These are phyloP conservation scores for Python bivittatus DNA, from an alignment of 2,113 vertebrate genomes.

Conservation along the genomic window DNA sequence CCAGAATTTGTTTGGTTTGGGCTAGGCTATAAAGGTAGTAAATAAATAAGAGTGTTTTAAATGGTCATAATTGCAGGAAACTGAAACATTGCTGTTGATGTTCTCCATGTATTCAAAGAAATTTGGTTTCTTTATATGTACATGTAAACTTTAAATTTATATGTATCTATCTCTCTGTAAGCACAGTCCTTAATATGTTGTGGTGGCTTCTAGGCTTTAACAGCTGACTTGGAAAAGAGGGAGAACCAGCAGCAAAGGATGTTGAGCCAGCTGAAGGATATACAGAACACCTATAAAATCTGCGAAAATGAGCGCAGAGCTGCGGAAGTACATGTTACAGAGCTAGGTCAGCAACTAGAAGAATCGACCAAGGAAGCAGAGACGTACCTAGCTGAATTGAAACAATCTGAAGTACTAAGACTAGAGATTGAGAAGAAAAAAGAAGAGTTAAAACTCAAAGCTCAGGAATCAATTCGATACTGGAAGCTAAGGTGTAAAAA, in stretches of 20 bases:
- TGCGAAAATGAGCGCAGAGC: constrained; percentile 71
- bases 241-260: constrained; percentile 87
- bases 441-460: constrained; percentile 85
- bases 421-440: constrained; percentile 79
- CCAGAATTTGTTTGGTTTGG: not conserved
- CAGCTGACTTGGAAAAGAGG: constrained; percentile 78
- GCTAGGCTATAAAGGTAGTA: not conserved
- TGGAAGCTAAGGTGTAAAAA: constrained; percentile 90
- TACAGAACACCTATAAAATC: constrained; percentile 79
- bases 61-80: not conserved
- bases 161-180: not conserved
- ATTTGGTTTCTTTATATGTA: not conserved
- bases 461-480: constrained; percentile 84
- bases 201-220: constrained; percentile 68
- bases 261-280: constrained; percentile 85
- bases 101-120: not conserved
- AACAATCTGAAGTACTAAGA: constrained; percentile 78
- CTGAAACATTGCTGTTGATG: not conserved
- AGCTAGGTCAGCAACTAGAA: constrained; percentile 75
- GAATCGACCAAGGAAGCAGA: constrained; percentile 75
- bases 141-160: not conserved
- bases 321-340: constrained; percentile 66
- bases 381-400: constrained; percentile 69
- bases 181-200: constrained; percentile 23
- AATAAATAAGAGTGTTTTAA: not conserved